Conservation (phyloP, 2,888 invertebrate genomes). For the Monochamus alternatus region DNA sequence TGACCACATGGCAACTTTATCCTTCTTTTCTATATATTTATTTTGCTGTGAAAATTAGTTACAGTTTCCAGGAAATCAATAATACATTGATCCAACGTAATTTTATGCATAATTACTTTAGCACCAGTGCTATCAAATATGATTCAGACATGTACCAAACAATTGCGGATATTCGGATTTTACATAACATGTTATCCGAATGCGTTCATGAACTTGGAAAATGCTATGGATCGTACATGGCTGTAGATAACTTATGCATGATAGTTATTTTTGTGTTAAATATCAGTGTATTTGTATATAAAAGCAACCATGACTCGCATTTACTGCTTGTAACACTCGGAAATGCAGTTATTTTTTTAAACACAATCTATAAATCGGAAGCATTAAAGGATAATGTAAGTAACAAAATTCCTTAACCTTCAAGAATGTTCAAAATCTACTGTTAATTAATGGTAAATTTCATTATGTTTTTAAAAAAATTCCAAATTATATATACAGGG, state of each 20-base stretch:
- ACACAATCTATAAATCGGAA: constrained; percentile 50
- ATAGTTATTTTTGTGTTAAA: constrained; percentile 55
- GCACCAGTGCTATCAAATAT: constrained; percentile 30
- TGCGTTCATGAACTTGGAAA: constrained; percentile 53
- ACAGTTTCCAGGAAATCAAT: constrained; percentile 52
- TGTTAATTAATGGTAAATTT: neutral
- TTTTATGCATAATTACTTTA: constrained; percentile 40
- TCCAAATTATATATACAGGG: no score
- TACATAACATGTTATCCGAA: constrained; percentile 54
- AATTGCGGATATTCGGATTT: constrained; percentile 49
- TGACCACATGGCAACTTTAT: constrained; percentile 55
- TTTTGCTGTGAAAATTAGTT: constrained; percentile 48
- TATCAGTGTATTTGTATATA: constrained; percentile 49
- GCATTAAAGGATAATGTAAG: constrained; percentile 52
- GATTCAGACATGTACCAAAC: constrained; percentile 42
- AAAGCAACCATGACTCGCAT: constrained; percentile 35
- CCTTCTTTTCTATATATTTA: constrained; percentile 56
- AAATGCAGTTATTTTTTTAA: constrained; percentile 49
- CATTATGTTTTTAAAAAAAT: no score
- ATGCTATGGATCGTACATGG: constrained; percentile 56
- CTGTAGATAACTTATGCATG: constrained; percentile 54
- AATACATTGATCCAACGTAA: constrained; percentile 40
- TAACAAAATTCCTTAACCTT: neutral
- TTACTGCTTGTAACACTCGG: constrained; percentile 50
- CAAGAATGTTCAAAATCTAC: neutral